Evolutionary conservation across 2,797 vertebrate species (phyloP).

Genomic region (Vireo griseus): DNA sequence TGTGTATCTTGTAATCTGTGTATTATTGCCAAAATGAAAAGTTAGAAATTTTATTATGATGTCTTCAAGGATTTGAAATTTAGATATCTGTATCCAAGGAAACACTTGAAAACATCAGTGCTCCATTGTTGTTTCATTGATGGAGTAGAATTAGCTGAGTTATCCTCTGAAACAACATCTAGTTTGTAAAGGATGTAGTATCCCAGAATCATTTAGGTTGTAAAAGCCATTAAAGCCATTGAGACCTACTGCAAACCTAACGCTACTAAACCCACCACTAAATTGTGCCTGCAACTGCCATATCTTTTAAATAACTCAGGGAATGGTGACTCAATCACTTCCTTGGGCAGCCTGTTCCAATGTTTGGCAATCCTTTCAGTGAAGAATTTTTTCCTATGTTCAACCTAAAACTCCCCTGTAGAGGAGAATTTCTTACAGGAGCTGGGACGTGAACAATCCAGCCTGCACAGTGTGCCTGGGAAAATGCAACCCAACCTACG

Average conservation of each 20-base stretch:
- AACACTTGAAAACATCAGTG: neutral
- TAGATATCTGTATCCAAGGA: neutral
- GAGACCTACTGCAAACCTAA: neutral
- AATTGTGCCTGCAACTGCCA: neutral
- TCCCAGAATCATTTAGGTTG: neutral
- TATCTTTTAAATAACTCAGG: neutral
- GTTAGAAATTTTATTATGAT: neutral
- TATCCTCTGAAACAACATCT: neutral
- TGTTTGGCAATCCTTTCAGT: neutral
- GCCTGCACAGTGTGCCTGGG: no score
- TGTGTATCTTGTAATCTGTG: fast-evolving
- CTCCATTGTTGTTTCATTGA: neutral
- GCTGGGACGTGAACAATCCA: no score
- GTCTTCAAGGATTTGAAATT: neutral
- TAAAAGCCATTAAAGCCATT: neutral
- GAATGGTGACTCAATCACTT: neutral
- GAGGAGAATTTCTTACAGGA: no score
- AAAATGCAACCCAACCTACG: no score
- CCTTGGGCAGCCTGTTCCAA: neutral
- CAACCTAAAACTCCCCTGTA: neutral
- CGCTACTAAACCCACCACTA: neutral
- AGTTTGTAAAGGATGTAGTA: neutral
- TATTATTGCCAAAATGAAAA: neutral
- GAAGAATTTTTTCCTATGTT: neutral
- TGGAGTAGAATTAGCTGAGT: neutral